Evolutionary conservation across 2,113 vertebrate species (phyloP), one percentile per base, ranked within the genome.

Genomic region (Vulpes lagopus): DNA sequence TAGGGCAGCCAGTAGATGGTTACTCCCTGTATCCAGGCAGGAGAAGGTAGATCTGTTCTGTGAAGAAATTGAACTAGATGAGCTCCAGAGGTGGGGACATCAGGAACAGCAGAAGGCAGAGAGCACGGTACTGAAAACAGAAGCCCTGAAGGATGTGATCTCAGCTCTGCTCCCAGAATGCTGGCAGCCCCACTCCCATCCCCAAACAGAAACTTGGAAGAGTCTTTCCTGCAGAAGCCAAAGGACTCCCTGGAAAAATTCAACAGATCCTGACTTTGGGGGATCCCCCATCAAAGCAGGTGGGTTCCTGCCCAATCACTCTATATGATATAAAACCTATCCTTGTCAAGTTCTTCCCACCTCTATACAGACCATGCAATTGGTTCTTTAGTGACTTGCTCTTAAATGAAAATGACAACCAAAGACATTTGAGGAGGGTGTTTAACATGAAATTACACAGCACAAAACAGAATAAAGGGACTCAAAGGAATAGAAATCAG

Each of bases 191-290:
- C 65, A 51, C 14, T n/a, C 23, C 20, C 11, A 59, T 2, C 23
- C 20, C 43, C 65, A 89, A 38, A 91, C 0, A 91, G 81, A 49
- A 87, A 10, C 81, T 1, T 83, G 49, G 16, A 71, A 59, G 35
- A 57, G 62, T 93, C 53, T 92, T 92, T 95, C 73, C 64, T 32
- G n/a, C 43, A 64, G 62, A 83, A 88, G 79, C n/a, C 60, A 82
- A 89, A 30, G 20, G 30, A 74, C 27, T 38, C 65, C 38, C 27
- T 11, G 78, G 59, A 55, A 78, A 60, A 76, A 27, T 30, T 78
- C 51, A 78, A 83, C 1, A 27, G 27, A 82, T 94, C 60, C n/a
- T 62, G 76, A 49, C 67, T 95, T 60, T 25, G 2, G 60, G 16
- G 76, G n/a, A 60, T 57, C 62, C 69, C 59, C 38, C 69, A 69